phyloP scores from a whole-genome alignment of 1,140 invertebrate genomes.

The Drosophila subpulchrella region DNA sequence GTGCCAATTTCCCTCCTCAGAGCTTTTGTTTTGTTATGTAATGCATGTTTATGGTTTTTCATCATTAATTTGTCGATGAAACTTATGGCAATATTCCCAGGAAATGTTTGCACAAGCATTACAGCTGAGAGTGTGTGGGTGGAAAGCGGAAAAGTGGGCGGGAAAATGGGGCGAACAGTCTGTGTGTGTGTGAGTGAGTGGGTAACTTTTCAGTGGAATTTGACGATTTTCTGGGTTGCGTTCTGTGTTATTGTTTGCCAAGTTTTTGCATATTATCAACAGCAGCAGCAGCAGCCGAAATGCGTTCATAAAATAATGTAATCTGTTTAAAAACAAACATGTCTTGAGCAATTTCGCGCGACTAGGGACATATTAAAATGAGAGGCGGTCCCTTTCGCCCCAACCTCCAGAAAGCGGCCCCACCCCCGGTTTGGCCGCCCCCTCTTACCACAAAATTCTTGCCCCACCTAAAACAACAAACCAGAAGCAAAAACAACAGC shows the following conservation, averaged over 20 bases:
- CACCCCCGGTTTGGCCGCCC: neutral
- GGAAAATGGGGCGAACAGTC: neutral
- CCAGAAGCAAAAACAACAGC: slow-evolving; percentile 35
- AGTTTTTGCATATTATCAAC: slow-evolving; percentile 82
- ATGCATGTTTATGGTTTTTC: slow-evolving; percentile 79
- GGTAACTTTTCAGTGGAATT: slow-evolving; percentile 71
- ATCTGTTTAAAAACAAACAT: slow-evolving; percentile 83
- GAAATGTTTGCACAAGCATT: slow-evolving; percentile 71
- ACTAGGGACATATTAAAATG: slow-evolving; percentile 81
- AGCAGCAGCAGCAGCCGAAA: slow-evolving; percentile 52
- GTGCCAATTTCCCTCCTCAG: slow-evolving; percentile 32
- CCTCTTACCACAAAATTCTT: slow-evolving; percentile 24
- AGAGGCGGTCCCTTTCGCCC: slow-evolving; percentile 31
- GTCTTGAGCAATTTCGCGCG: slow-evolving; percentile 79
- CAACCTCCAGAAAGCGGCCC: neutral
- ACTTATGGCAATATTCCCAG: slow-evolving; percentile 80
- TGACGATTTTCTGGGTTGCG: slow-evolving; percentile 69
- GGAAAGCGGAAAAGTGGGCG: slow-evolving; percentile 30
- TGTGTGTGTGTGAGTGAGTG: slow-evolving; percentile 16
- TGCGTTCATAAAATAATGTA: slow-evolving; percentile 82
- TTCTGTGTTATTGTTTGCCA: slow-evolving; percentile 79
- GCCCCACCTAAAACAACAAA: slow-evolving; percentile 68
- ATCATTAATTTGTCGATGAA: slow-evolving; percentile 82
- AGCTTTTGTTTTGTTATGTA: slow-evolving; percentile 77
- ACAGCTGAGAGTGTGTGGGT: slow-evolving; percentile 22